Percentiles rank a stretch among this genome's conserved stretches.
Evolutionary conservation across 2,113 vertebrate species (phyloP).

Genomic region (Bubo bubo): DNA sequence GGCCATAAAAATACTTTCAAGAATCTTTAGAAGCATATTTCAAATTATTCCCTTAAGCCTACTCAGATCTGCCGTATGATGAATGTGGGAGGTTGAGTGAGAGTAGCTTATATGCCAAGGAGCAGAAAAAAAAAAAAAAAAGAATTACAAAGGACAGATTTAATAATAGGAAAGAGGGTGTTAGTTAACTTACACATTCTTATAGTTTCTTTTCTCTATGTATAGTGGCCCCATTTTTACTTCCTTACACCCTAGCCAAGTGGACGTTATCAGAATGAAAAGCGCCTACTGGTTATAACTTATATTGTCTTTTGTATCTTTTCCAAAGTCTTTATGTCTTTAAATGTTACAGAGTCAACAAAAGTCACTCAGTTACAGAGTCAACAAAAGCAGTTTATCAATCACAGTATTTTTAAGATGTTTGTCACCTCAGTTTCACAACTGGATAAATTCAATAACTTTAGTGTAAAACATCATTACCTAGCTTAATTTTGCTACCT

Average conservation of each 20-base stretch:
- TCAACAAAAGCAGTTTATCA: background rate
- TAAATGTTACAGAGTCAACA: background rate
- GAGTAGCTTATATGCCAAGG: slow-evolving; percentile 11
- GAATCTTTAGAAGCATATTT: slow-evolving; percentile 18
- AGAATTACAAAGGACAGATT: background rate
- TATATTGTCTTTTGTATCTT: background rate
- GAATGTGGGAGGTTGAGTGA: slow-evolving; percentile 52
- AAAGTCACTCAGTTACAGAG: background rate
- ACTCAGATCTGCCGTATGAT: slow-evolving; percentile 17
- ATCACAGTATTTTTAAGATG: background rate
- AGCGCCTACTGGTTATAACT: background rate
- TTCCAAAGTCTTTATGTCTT: background rate
- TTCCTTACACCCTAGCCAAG: background rate
- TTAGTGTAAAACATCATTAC: background rate
- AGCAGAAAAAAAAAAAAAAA: background rate
- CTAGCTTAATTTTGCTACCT: background rate
- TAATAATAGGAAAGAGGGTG: background rate
- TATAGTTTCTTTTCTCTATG: background rate
- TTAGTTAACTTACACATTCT: background rate
- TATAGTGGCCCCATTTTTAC: background rate
- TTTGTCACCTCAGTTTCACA: background rate
- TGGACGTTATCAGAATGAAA: background rate
- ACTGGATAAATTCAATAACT: background rate
- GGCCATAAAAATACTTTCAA: background rate
- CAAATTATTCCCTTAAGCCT: slow-evolving; percentile 29